These are phyloP conservation scores for Luscinia megarhynchos DNA, from an alignment of 2,797 vertebrate species.

Conservation along the genomic window DNA sequence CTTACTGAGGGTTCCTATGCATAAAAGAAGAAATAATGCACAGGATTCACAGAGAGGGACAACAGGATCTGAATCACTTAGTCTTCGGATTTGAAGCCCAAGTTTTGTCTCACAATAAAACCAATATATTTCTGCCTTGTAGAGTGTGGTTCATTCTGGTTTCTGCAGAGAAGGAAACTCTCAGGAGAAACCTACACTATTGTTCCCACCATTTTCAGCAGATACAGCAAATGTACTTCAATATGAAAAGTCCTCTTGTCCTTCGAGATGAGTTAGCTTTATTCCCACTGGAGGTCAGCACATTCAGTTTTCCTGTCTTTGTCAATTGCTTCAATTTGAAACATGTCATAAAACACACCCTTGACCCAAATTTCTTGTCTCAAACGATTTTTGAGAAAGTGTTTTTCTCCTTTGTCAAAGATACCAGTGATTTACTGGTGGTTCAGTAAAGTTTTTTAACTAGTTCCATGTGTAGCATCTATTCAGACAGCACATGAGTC, in stretches of 20 bases:
- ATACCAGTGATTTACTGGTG: constrained; percentile 38
- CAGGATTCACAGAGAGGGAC: not conserved
- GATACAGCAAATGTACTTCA: constrained; percentile 5
- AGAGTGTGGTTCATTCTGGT: not conserved
- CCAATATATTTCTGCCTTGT: not conserved
- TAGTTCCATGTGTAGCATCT: not conserved
- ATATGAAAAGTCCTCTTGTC: constrained; percentile 25
- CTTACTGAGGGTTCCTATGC: not conserved
- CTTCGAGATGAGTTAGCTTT: constrained; percentile 25
- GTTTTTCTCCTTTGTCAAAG: constrained; percentile 37
- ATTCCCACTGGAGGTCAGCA: constrained; percentile 15
- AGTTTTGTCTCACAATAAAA: not conserved
- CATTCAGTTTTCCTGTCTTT: constrained; percentile 29
- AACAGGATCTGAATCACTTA: not conserved
- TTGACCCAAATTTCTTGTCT: constrained; percentile 26
- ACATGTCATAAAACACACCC: constrained; percentile 3
- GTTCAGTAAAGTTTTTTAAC: constrained; percentile 17
- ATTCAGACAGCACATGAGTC: constrained; percentile 25
- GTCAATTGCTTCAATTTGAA: constrained; percentile 47
- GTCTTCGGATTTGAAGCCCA: not conserved
- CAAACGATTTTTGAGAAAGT: constrained; percentile 32
- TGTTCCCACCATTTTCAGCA: constrained; percentile 29
- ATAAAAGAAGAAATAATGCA: not conserved
- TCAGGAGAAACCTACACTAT: not conserved
- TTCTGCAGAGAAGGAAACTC: not conserved